Evolutionary conservation across 2,888 invertebrate species (phyloP).

Genomic region (Cryptus armator): DNA sequence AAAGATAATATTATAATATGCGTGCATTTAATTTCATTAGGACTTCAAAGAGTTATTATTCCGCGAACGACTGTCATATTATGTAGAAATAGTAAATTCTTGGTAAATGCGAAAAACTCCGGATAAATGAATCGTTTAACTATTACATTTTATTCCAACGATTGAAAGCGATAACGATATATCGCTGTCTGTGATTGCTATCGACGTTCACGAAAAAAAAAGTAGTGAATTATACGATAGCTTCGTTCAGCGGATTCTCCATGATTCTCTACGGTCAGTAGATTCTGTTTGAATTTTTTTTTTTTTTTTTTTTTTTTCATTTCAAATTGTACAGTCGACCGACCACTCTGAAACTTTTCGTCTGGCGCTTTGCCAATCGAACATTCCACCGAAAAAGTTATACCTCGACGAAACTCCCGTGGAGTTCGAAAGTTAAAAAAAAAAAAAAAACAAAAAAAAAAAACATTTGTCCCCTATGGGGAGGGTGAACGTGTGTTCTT

Average conservation of each 20-base stretch:
- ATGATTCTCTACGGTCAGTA: no score
- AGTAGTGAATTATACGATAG: no score
- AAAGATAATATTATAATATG: not conserved
- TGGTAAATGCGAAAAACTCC: not conserved
- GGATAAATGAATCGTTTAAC: not conserved
- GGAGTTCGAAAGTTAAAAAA: not conserved
- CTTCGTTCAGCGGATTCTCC: no score
- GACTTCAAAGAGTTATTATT: not conserved
- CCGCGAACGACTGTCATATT: not conserved
- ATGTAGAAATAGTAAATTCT: not conserved
- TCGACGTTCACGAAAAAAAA: no score
- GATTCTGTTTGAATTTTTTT: no score
- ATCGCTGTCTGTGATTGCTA: not conserved
- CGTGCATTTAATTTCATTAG: not conserved
- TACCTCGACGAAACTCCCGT: not conserved
- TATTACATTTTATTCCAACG: not conserved
- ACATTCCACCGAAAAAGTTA: not conserved
- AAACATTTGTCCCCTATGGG: not conserved
- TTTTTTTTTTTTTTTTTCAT: no score
- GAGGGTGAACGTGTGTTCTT: no score
- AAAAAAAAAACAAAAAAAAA: not conserved
- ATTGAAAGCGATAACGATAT: not conserved
- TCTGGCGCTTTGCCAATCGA: not conserved
- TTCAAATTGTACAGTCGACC: not conserved
- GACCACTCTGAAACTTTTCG: conserved; percentile 15